phyloP scores from a whole-genome alignment of 2,888 invertebrate genomes.

The Drosophila sordidula region DNA sequence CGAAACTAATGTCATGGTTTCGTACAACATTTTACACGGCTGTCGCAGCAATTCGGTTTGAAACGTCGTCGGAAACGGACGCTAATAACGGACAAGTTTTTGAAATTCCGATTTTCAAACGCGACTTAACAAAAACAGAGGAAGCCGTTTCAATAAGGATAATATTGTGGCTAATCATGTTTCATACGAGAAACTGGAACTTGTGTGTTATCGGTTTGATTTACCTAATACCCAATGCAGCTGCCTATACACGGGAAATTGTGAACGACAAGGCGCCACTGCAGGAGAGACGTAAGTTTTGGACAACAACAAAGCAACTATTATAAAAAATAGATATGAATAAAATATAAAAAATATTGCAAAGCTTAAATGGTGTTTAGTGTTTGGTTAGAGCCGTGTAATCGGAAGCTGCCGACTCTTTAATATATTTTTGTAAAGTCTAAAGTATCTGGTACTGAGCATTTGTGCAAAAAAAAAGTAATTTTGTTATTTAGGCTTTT shows the following conservation, averaged over 20 bases:
- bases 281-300: conserved; percentile 85
- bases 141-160: conserved; percentile 36
- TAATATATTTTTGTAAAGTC: too few species aligned
- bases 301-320: background rate
- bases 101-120: conserved; percentile 7
- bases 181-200: conserved; percentile 50
- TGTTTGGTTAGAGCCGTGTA: too few species aligned
- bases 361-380: too few species aligned
- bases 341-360: background rate
- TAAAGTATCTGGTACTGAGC: too few species aligned
- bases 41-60: conserved; percentile 59
- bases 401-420: too few species aligned
- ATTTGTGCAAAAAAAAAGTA: too few species aligned
- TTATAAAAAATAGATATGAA: background rate
- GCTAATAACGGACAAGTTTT: conserved; percentile 39
- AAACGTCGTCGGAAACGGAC: conserved; percentile 62
- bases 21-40: conserved; percentile 54
- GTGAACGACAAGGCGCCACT: conserved; percentile 84
- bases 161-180: conserved; percentile 46
- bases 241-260: conserved; percentile 81
- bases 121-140: conserved; percentile 3
- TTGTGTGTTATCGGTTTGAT: conserved; percentile 27
- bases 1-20: conserved; percentile 56
- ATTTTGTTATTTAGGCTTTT: too few species aligned
- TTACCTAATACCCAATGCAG: conserved; percentile 36